Evolutionary conservation across 2,797 vertebrate species (phyloP).

Genomic region (Anabacerthia variegaticeps): DNA sequence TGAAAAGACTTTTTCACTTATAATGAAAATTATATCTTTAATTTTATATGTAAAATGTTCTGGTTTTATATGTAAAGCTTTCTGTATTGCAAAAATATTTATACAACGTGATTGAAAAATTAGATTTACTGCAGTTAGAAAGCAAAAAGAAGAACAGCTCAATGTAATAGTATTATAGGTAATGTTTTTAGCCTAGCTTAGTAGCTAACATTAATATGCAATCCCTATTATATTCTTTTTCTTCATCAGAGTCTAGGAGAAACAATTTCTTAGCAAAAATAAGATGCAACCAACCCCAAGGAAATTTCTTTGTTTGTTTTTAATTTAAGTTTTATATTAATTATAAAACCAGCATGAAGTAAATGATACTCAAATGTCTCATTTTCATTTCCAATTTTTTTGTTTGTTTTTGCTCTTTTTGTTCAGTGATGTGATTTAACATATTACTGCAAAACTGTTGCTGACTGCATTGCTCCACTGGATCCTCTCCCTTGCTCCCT

Average conservation of each 20-base stretch:
- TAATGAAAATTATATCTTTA: neutral
- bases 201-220: neutral
- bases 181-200: neutral
- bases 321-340: neutral
- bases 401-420: neutral
- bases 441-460: neutral
- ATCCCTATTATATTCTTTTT: neutral
- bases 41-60: neutral
- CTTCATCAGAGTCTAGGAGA: neutral
- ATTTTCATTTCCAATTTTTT: neutral
- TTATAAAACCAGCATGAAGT: neutral
- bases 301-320: neutral
- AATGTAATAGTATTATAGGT: neutral
- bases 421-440: neutral
- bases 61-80: neutral
- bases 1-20: neutral
- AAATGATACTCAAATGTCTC: neutral
- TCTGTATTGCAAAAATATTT: neutral
- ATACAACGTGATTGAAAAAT: neutral
- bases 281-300: neutral
- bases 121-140: neutral
- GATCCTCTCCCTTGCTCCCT: neutral
- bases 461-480: neutral
- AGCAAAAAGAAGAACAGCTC: neutral
- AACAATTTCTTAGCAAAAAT: neutral